Evolutionary conservation across 2,113 vertebrate species (phyloP).

Genomic region (Perognathus longimembris): DNA sequence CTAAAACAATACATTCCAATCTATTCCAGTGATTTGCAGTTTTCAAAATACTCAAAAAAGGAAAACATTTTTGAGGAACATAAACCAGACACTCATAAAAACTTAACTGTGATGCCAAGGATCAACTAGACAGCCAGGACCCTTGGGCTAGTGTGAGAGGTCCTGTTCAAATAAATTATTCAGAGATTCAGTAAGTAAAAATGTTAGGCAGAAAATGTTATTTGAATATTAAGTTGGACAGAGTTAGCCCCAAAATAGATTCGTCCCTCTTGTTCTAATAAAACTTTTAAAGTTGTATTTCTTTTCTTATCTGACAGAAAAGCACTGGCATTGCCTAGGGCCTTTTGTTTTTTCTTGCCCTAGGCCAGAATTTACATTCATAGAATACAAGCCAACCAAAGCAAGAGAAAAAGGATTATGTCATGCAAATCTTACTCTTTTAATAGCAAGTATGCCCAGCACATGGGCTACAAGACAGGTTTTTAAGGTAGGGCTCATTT

Average conservation of each 20-base stretch:
- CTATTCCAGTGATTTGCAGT: conserved; percentile 3
- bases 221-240: neutral
- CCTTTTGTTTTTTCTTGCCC: neutral
- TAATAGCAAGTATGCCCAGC: no score
- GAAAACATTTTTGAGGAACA: neutral
- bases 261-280: neutral
- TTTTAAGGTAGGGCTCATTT: neutral
- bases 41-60: neutral
- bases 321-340: neutral
- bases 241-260: neutral
- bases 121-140: neutral
- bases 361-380: neutral
- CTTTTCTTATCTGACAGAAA: neutral
- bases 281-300: neutral
- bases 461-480: no score
- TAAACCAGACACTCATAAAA: neutral
- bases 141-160: neutral
- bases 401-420: neutral
- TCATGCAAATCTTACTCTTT: neutral
- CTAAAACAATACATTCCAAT: neutral
- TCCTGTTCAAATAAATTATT: neutral
- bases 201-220: neutral
- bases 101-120: neutral
- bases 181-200: conserved; percentile 9
- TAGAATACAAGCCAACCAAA: neutral